Base-by-base conservation (phyloP, 2,113 vertebrate species). In the Gymnogyps californianus region DNA sequence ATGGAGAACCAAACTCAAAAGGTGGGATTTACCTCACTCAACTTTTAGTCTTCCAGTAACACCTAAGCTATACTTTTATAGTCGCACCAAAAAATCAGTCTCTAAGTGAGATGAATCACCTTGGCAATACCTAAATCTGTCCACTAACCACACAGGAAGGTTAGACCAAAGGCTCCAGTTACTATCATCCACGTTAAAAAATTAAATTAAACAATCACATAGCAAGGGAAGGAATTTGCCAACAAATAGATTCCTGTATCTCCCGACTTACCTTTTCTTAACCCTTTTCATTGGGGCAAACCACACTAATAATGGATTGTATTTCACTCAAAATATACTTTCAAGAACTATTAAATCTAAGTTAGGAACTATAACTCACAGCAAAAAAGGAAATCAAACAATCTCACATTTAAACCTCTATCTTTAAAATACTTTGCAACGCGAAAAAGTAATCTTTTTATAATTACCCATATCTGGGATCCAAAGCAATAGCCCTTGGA, bases 401-500 rank as follows among this genome's bases (percentile, higher is more conserved):
- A 29, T 25, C 13, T 55, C 31, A 49, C 10, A 52, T 31, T 86
- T 76, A 54, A 61, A 31, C 2, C 3, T 18, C 5, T 11, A 24
- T 5, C 29, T 88, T 77, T 55, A 52, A 86, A 91, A 55, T 28
- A 21, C 3, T 74, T 38, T 26, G 2, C 12, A 83, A 54, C 1
- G 22, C 0, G 0, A 24, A 69, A 64, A 77, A 75, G 1, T 4
- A 49, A 15, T 2, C 8, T 31, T 57, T 59, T 32, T 19, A n/a
- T 95, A 92, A 92, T 94, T 98, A 99, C 99, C 99, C 99, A 77
- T 99, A 99, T 97, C 99, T 98, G 52, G 99, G 99, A 94, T 99
- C 99, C 80, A 99, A 97, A 79, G 99, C 99, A 83, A 99, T 99
- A 77, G 99, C 99, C 72, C 99, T 98, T 2, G 99, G 99, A 84